These are phyloP conservation scores for Camponotus fellah DNA, from an alignment of 2,888 invertebrate species.

Conservation along the genomic window DNA sequence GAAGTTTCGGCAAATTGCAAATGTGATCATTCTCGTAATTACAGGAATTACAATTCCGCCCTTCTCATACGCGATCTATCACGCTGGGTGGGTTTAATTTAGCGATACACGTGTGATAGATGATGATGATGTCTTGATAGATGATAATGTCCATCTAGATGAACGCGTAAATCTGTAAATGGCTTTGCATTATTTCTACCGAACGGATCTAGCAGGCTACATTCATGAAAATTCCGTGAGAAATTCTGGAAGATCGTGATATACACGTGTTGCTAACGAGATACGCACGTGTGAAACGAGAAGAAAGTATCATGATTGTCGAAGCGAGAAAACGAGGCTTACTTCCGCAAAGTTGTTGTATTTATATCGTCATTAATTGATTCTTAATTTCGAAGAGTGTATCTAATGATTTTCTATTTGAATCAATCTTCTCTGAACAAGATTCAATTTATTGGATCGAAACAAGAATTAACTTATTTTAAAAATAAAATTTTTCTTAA, in stretches of 20 bases:
- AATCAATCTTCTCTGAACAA: neutral
- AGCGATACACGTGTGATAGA: conserved; percentile 15
- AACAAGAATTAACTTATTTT: neutral
- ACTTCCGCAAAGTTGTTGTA: neutral
- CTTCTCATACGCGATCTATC: conserved; percentile 13
- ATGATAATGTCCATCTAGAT: neutral
- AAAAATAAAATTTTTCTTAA: no score
- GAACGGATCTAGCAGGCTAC: neutral
- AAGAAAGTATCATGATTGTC: conserved; percentile 43
- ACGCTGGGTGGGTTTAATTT: conserved; percentile 23
- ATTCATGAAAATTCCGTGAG: conserved; percentile 10
- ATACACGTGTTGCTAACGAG: conserved; percentile 42
- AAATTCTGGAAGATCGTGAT: neutral
- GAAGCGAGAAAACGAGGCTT: neutral
- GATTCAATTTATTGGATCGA: neutral
- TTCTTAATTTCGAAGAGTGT: neutral
- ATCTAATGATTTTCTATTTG: neutral
- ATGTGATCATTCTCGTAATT: conserved; percentile 17
- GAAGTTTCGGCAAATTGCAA: neutral
- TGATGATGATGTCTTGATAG: conserved; percentile 16
- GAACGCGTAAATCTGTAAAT: neutral
- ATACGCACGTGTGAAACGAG: conserved; percentile 32
- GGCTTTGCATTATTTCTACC: neutral
- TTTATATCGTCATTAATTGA: neutral
- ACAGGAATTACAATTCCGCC: conserved; percentile 17